Base-by-base conservation (phyloP, 2,888 invertebrate genomes). In the Metalampra italica region DNA sequence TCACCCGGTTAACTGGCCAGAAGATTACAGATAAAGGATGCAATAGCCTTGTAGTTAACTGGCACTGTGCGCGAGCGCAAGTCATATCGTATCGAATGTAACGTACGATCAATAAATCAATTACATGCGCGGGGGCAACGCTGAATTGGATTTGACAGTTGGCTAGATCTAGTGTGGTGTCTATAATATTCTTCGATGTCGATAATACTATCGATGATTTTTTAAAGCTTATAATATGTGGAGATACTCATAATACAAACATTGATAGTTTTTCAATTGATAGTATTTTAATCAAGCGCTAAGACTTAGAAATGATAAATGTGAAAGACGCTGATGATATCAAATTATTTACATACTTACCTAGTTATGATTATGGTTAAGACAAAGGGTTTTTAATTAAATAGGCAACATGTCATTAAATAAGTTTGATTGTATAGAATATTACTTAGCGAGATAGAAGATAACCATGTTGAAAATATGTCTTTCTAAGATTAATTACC, bases 71-170 rank as follows among this genome's bases (percentile, higher is more conserved):
- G 54, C 68, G 57, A 61, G 65, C 71, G 74, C 76, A 67, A 68
- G 68, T 74, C 75, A 77, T 78, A 74, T 75, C 79, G 75, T 83
- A 89, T 88, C 89, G 88, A 89, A 87, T 82, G 78, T 87, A 84
- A 89, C 83, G 78, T 82, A 89, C 80, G 86, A 88, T 88, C 89
- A 87, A 88, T 89, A 89, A 89, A 89, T 89, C 89, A 89, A 89
- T 89, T 89, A 89, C 81, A 73, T 77, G 78, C 75, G 84, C 85
- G 80, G 82, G 85, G 82, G 85, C 85, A 80, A 75, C 75, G 79
- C 71, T 82, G 86, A 89, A 89, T 89, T 89, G 87, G 78, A 78
- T 89, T 89, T 89, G 89, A 89, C 88, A 89, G 82, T 79, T 73
- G 69, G 79, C 77, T 84, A 74, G 79, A 75, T 80, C 76, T 84